Percentiles rank a stretch among this genome's conserved stretches.
These are phyloP conservation scores for Apodemus agrarius DNA, from an alignment of 2,797 vertebrate genomes.

Conservation along the genomic window DNA sequence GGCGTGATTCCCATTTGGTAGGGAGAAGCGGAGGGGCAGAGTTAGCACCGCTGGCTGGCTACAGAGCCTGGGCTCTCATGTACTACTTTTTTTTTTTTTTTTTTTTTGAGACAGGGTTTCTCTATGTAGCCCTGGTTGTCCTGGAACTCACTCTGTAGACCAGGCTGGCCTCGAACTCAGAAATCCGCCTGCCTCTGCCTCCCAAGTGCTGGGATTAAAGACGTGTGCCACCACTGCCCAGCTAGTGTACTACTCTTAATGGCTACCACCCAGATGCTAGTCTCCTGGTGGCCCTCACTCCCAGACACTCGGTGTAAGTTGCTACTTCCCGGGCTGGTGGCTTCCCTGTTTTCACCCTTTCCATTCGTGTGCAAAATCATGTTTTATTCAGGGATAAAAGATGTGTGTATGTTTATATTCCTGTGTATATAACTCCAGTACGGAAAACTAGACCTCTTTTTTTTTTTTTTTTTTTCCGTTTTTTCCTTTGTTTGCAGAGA, in stretches of 20 bases:
- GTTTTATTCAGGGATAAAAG: background rate
- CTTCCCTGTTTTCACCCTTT: background rate
- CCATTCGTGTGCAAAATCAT: background rate
- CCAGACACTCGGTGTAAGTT: background rate
- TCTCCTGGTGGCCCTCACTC: background rate
- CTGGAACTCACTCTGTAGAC: too few relatives aligned
- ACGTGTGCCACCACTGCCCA: too few relatives aligned
- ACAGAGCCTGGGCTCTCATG: background rate
- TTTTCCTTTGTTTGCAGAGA: background rate
- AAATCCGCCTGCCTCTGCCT: too few relatives aligned
- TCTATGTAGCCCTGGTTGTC: too few relatives aligned
- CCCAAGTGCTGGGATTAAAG: too few relatives aligned
- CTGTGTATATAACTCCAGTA: background rate
- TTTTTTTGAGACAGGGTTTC: too few relatives aligned
- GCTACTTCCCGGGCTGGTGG: background rate
- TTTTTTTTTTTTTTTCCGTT: too few relatives aligned
- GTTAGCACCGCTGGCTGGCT: too few relatives aligned
- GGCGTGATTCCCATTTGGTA: background rate
- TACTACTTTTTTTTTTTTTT: accelerated
- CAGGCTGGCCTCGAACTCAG: too few relatives aligned
- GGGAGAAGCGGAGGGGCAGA: background rate
- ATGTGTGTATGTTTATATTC: background rate
- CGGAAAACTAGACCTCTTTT: background rate
- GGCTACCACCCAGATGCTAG: background rate
- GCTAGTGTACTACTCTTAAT: accelerated